Percentiles rank a stretch among this genome's conserved stretches.
These are phyloP conservation scores for Aurelia coerulea DNA, from an alignment of 30 jellyfish, hydroid and myxozoan species.

Conservation along the genomic window DNA sequence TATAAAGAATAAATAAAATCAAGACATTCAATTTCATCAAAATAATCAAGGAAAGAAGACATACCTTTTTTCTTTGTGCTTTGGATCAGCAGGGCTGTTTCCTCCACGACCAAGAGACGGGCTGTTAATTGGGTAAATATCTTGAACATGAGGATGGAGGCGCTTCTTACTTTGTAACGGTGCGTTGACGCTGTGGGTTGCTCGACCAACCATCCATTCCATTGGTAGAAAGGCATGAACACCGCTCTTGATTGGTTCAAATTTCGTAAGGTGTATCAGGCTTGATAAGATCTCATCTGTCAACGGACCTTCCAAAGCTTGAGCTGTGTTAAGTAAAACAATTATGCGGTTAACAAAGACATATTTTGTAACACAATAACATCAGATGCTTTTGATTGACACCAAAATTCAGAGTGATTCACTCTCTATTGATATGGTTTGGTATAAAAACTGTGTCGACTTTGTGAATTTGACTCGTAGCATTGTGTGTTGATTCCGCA, in stretches of 20 bases:
- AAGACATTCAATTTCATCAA: no score
- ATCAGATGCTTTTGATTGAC: no score
- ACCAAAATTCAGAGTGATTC: no score
- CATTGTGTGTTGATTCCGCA: no score
- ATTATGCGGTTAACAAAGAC: neutral
- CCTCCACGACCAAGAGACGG: conserved; percentile 34
- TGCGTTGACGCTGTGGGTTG: conserved; percentile 48
- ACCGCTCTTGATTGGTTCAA: conserved; percentile 76
- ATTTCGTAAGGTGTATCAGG: conserved; percentile 61
- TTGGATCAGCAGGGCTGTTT: conserved; percentile 6
- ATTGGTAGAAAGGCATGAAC: conserved; percentile 80
- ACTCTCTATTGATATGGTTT: no score
- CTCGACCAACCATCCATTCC: conserved; percentile 83
- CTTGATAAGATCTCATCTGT: conserved; percentile 42
- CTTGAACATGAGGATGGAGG: conserved; percentile 45
- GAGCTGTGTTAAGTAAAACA: conserved; percentile 3
- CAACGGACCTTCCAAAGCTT: conserved; percentile 54
- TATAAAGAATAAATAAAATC: no score
- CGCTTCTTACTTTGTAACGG: conserved; percentile 60
- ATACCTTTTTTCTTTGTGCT: conserved; percentile 32
- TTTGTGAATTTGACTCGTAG: no score
- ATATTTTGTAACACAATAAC: no score
- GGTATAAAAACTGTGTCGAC: no score
- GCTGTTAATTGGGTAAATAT: conserved; percentile 55
- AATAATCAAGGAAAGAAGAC: neutral